Conservation (phyloP, 2,888 invertebrate genomes). For the Tanaodytes sp. region DNA sequence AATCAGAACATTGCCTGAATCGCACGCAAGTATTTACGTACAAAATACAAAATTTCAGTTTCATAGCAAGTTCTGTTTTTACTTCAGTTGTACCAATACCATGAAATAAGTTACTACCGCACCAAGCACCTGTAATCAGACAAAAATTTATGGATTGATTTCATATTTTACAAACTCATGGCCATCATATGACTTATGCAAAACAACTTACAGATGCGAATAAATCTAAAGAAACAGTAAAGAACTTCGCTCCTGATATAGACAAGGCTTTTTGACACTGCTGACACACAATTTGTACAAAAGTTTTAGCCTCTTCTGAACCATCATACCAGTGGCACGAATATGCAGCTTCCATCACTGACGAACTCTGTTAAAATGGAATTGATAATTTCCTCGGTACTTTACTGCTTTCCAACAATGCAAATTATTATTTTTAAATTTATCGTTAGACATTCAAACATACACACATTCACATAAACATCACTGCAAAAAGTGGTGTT, state of each 20-base stretch:
- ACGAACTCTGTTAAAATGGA: slow-evolving; percentile 80
- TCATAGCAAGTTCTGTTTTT: slow-evolving; percentile 62
- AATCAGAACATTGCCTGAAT: too few relatives aligned
- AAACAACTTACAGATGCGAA: slow-evolving; percentile 85
- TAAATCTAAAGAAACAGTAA: slow-evolving; percentile 88
- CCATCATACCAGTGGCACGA: slow-evolving; percentile 94
- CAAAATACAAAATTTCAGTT: too few relatives aligned
- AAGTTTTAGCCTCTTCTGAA: slow-evolving; percentile 91
- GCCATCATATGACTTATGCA: too few relatives aligned
- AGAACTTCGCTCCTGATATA: slow-evolving; percentile 91
- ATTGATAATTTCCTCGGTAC: too few relatives aligned
- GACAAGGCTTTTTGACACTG: slow-evolving; percentile 92
- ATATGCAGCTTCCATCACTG: slow-evolving; percentile 93
- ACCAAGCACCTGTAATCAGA: slow-evolving; percentile 86
- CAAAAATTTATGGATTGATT: too few relatives aligned
- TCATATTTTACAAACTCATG: too few relatives aligned
- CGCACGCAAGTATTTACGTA: too few relatives aligned
- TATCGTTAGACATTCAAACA: too few relatives aligned
- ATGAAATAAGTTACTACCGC: slow-evolving; percentile 93
- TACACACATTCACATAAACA: too few relatives aligned
- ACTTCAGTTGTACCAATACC: slow-evolving; percentile 91
- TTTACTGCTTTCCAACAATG: too few relatives aligned
- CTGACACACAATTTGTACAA: slow-evolving; percentile 92
- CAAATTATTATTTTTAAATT: not conserved
- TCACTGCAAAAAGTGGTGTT: too few relatives aligned